Evolutionary conservation across 2,113 vertebrate genomes (phyloP), one percentile per base, ranked within the genome.

Genomic region (Cephalopterus ornatus): DNA sequence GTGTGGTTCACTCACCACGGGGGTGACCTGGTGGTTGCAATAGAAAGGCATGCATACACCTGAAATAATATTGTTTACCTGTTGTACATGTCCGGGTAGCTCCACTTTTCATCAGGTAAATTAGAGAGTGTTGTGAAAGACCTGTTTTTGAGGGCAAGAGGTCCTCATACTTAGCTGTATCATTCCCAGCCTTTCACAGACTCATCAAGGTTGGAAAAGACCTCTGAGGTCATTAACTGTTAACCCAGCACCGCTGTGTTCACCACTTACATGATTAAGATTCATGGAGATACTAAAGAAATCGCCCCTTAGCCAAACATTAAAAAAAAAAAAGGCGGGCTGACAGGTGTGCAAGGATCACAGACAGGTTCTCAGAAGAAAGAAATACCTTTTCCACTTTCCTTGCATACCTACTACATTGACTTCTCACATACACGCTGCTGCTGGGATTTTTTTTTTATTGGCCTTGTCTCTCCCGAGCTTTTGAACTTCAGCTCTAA

Each of bases 401-500:
- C 35, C 10, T 47, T 42, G 19, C 52, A 37, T 12, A 6, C 28
- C 46, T 66, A 10, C 22, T 58, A 18, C 9, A 1, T 4, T 62
- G 82, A 56, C 35, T 92, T 81, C 33, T 88, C 80, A 79, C 39
- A n/a, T 24, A 17, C 37, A 39, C 5, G 30, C 12, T 5, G 5
- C 65, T 90, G 27, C 67, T 86, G 42, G 33, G 16, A 72, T 53
- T 50, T 47, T 76, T 55, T 65, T 76, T 50, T 82, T 14, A 18
- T 27, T 83, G 21, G 55, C 15, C 52, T 75, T 78, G 50, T 92
- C 39, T 93, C 65, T 93, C 26, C 67, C 62, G 41, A 35, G 93
- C 62, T 95, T 93, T 94, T 83, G 77, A 91, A 90, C 68, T 75
- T 91, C 65, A 55, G 85, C 79, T 90, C 72, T 94, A n/a, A 86